Evolutionary conservation across 2,113 vertebrate genomes (phyloP).

Genomic region (Chloropsis hardwickii): DNA sequence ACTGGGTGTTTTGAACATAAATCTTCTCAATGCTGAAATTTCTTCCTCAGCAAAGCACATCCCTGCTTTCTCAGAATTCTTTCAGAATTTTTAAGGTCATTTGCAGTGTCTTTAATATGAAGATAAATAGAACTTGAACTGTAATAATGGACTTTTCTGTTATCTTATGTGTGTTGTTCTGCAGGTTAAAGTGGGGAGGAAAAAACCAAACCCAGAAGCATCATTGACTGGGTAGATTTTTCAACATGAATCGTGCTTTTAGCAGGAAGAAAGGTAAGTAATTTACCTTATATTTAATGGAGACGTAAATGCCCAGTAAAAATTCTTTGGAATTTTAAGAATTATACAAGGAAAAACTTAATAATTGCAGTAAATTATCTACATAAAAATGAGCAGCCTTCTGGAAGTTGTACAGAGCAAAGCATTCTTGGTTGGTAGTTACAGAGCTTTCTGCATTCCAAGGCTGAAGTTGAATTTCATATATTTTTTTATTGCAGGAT

Average conservation of each 20-base stretch:
- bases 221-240: neutral
- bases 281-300: neutral
- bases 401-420: neutral
- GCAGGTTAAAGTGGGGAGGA: neutral
- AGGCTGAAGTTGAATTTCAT: neutral
- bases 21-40: neutral
- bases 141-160: neutral
- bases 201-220: neutral
- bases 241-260: conserved; percentile 63
- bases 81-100: neutral
- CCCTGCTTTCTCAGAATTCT: neutral
- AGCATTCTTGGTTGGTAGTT: neutral
- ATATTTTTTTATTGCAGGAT: neutral
- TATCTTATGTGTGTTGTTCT: neutral
- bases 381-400: neutral
- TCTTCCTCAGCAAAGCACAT: neutral
- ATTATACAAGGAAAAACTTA: neutral
- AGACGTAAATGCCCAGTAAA: neutral
- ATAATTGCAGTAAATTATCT: neutral
- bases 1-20: neutral
- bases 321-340: neutral
- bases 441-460: neutral
- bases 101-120: neutral
- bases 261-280: conserved; percentile 59
- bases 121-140: neutral